Conservation (phyloP, 1,140 invertebrate species). For the Bombus sylvicola region DNA sequence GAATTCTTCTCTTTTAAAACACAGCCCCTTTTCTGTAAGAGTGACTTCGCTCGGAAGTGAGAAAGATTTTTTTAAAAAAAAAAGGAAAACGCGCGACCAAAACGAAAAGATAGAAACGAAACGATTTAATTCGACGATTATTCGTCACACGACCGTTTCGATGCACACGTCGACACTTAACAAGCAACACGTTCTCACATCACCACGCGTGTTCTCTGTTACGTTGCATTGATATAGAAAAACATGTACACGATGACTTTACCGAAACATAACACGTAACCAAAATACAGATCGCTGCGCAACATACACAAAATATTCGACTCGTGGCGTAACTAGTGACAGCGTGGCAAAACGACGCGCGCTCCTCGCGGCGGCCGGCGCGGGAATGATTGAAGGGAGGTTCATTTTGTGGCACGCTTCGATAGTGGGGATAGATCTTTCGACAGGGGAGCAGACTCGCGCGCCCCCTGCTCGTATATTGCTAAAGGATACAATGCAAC, state of each 20-base stretch:
- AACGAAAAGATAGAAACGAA: not conserved
- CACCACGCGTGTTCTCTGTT: not conserved
- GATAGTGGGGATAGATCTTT: constrained; percentile 57
- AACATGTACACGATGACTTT: not conserved
- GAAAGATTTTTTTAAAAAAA: too few relatives aligned
- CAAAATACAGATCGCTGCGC: not conserved
- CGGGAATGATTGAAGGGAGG: constrained; percentile 75
- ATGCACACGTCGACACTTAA: not conserved
- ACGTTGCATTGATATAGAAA: not conserved
- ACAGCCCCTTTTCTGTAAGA: not conserved
- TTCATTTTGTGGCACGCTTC: constrained; percentile 48
- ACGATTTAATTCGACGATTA: not conserved
- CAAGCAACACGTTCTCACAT: constrained; percentile 14
- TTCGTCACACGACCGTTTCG: not conserved
- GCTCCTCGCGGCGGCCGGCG: constrained; percentile 73
- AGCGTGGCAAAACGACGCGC: constrained; percentile 66
- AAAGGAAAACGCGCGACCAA: too few relatives aligned
- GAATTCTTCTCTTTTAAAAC: not conserved
- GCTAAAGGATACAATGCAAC: constrained; percentile 7
- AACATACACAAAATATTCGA: constrained; percentile 3
- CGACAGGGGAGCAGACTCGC: constrained; percentile 51
- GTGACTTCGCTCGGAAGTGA: not conserved
- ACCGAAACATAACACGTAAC: not conserved
- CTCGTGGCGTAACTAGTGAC: constrained; percentile 65
- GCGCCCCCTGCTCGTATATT: constrained; percentile 9